Evolutionary conservation across 2,888 invertebrate genomes (phyloP), one percentile per base, ranked within the genome.

Genomic region (Plusia festucae): DNA sequence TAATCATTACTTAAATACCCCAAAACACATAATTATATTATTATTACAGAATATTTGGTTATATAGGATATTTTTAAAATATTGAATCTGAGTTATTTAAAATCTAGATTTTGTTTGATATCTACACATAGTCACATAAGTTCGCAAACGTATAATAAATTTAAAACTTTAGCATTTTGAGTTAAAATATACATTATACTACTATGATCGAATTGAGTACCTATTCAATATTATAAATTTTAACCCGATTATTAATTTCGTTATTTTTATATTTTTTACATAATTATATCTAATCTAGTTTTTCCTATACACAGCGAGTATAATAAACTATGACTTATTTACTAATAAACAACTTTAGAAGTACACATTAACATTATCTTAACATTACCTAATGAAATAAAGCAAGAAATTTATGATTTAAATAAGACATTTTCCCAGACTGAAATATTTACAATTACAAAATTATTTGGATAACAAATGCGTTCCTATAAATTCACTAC

Each of bases 241-340:
- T n/a, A 61, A 44, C 52, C 20, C 67, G 52, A 65, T 63, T 53
- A 24, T 20, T 53, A 57, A 60, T 34, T 70, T 70, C 56, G 58
- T 65, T 57, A 69, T 62, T 44, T 65, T 30, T 65, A 63, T 57
- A 69, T 62, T 44, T 65, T 30, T 65, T 54, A 69, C 22, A 56
- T 52, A 65, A 34, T 69, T 66, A 62, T 64, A 60, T 65, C 65
- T 62, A 51, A 49, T 62, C 53, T 68, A 57, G 2, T 40, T 56
- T 15, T 16, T 61, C 34, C 56, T 70, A 44, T 54, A 62, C 59
- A 71, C 15, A 49, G 20, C n/a, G 27, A 51, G 22, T 34, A 67
- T 1, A 34, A 30, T 30, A 30, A 8, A 30, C 2, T 9, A 34
- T 8, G 4, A 8, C 15, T 34, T 15, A 34, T 34, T 9, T 30